phyloP scores from a whole-genome alignment of 2,797 vertebrate genomes.

The Fringilla coelebs region DNA sequence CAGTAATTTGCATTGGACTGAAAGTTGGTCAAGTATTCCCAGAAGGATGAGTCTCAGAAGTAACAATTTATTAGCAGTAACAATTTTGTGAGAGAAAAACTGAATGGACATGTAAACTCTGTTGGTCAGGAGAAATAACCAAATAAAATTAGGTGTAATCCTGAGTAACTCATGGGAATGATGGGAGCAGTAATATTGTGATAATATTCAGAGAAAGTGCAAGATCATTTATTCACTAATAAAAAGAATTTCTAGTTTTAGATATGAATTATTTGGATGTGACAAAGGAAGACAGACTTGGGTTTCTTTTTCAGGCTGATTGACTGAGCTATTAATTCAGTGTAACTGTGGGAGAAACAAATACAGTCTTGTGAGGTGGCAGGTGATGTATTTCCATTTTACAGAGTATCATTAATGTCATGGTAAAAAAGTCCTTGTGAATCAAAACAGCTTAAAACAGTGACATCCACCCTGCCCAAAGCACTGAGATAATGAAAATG shows the following conservation, averaged over 20 bases:
- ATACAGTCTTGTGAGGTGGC: neutral
- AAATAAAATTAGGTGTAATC: neutral
- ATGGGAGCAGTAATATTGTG: neutral
- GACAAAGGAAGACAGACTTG: neutral
- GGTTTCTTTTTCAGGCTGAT: slow-evolving; percentile 4
- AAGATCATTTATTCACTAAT: neutral
- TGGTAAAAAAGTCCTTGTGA: neutral
- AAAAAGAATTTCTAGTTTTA: neutral
- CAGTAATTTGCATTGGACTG: neutral
- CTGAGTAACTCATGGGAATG: neutral
- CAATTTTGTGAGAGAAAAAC: neutral
- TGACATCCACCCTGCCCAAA: neutral
- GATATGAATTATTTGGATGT: neutral
- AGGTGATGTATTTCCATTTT: neutral
- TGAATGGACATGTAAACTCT: neutral
- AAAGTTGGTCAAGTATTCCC: neutral
- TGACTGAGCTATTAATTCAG: slow-evolving; percentile 30
- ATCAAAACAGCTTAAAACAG: neutral
- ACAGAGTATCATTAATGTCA: slow-evolving; percentile 23
- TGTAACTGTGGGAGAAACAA: neutral
- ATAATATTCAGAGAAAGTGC: neutral
- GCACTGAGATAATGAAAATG: neutral
- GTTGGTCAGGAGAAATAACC: neutral
- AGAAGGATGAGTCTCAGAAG: neutral
- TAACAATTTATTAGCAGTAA: neutral